These are phyloP conservation scores for Triplophysa dalaica DNA, from an alignment of 2,113 vertebrate species.

Conservation along the genomic window DNA sequence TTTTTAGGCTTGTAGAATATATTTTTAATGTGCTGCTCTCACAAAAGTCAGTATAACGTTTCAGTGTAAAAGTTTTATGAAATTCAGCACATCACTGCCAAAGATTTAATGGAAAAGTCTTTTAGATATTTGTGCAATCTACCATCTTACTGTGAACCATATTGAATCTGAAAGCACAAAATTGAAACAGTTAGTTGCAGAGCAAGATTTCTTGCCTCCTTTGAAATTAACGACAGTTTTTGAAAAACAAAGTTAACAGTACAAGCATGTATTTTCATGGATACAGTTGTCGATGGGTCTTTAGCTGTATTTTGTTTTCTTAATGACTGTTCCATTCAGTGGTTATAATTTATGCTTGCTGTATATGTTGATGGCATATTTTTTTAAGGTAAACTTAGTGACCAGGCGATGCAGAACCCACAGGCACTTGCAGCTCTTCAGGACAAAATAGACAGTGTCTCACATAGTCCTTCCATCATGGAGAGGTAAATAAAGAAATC, in stretches of 20 bases:
- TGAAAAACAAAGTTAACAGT: not conserved
- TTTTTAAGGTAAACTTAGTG: slow-evolving; percentile 53
- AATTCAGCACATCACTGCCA: slow-evolving; percentile 39
- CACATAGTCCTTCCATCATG: slow-evolving; percentile 57
- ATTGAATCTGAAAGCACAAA: not conserved
- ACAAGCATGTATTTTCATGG: not conserved
- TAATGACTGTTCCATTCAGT: not conserved
- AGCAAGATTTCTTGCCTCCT: not conserved
- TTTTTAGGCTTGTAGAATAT: not conserved
- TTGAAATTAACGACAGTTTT: not conserved
- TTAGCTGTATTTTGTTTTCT: not conserved
- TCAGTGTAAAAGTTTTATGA: slow-evolving; percentile 55
- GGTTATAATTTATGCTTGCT: not conserved
- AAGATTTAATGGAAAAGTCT: slow-evolving; percentile 3
- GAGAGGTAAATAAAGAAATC: slow-evolving; percentile 50
- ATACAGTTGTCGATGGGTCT: too few species aligned
- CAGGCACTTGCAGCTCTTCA: slow-evolving; percentile 57
- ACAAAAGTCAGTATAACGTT: slow-evolving; percentile 44
- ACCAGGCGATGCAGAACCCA: slow-evolving; percentile 59
- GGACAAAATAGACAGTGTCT: slow-evolving; percentile 57
- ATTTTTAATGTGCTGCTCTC: slow-evolving; percentile 17
- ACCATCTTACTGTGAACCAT: not conserved
- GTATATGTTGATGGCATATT: not conserved
- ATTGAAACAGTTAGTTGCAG: too few species aligned
- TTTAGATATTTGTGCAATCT: not conserved